Base-by-base conservation (phyloP, 2,797 vertebrate genomes). In the Pseudochirops corinnae region DNA sequence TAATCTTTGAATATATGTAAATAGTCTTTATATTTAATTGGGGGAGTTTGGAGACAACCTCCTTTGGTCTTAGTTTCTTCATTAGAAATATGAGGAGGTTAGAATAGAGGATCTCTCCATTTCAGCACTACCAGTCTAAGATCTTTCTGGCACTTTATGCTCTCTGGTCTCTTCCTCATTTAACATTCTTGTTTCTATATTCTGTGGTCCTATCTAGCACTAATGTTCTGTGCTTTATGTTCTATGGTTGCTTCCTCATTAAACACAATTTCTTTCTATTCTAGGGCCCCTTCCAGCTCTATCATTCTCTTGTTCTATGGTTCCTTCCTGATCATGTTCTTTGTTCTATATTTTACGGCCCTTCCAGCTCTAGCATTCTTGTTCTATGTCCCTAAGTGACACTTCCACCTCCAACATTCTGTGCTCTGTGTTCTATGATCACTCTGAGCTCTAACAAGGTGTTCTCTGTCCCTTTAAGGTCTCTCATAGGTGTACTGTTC, bases 1-100 rank as follows among this genome's bases (percentile, higher is more conserved):
- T 26, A 46, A 2, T 26, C n/a, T 82, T 82, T 9, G 21, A 82
- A 46, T 82, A 82, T 46, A 24, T 82, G 67, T 24, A 39, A 74
- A 24, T 74, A 6, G n/a, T 39, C 33, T 82, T 21, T 82, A 46
- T 46, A 82, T 10, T 82, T 24, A 82, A 46, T 46, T 46, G 29
- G 29, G 5, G 7, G 2, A 14, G 18, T 16, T 74, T 74, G 67
- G 11, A 24, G 39, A 82, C n/a, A 92, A 62, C 55, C 91, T 93
- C n/a, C 93, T 5, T 31, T 24, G 7, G 10, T 92, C 57, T 96
- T 96, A 74, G 50, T 92, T 91, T 82, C 74, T 56, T 96, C 93
- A 96, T 94, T 91, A 96, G 29, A 87, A 96, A 95, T 96, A 93
- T 67, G 96, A 93, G 33, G 87, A 93, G 57, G 18, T 82, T 94